Evolutionary conservation across 1,140 invertebrate genomes (phyloP), one percentile per base, ranked within the genome.

Genomic region (Vollenhovia emeryi): DNA sequence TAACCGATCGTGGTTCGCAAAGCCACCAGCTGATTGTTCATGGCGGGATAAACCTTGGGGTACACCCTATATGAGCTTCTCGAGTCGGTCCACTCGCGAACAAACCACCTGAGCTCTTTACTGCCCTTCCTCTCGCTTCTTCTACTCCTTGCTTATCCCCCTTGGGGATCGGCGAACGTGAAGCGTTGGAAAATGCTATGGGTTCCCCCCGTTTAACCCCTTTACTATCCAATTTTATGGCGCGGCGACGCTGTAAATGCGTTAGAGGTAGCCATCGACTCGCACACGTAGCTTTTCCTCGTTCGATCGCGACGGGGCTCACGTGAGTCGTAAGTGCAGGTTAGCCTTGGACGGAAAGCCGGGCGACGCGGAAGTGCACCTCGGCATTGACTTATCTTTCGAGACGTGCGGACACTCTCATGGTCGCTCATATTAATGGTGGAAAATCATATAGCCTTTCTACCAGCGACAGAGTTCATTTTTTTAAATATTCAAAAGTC

Each of bases 91-190:
- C 13, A 27, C 50, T 52, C 9, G 21, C 27, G 48, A 8, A 52
- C 52, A n/a, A 76, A 83, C 84, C 84, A 86, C 76, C 88, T 88
- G 87, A 76, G 87, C 69, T 83, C 87, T 89, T 83, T 82, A 86
- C 76, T 69, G 40, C 15, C 15, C 59, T 74, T 18, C 15, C 50
- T 27, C 69, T 27, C 24, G 13, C 69, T 55, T 55, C 15, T 33
- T 27, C 30, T 33, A 1, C 45, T 36, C 7, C 45, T n/a, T 36
- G 59, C 74, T 76, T 79, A 78, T 33, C 74, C 69, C 11, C n/a
- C 36, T 40, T 55, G 87, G 52, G 84, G 60, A 82, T 73, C 84
- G 84, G 11, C 50, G 50, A 76, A 60, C 75, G 45, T 83, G 62
- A 43, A 48, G 50, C 87, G 73, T 24, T 79, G 57, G 84, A 59